These are phyloP conservation scores for Cottus gobio DNA, from an alignment of 2,113 vertebrate species.

Conservation along the genomic window DNA sequence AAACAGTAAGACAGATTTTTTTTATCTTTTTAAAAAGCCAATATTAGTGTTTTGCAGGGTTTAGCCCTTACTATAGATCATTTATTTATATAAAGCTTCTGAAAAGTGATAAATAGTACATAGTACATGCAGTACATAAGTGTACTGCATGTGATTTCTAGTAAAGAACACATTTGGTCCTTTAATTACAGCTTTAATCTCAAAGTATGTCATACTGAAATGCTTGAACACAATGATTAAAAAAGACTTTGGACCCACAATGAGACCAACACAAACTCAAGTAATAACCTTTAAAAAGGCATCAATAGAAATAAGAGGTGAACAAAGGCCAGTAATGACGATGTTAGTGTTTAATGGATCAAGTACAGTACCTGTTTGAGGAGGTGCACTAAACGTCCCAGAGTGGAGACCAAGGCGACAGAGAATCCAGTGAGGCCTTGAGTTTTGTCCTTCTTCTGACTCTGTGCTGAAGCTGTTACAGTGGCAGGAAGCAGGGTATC, in stretches of 20 bases:
- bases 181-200: background rate
- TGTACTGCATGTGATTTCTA: background rate
- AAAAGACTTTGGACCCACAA: background rate
- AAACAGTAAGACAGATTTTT: too few relatives aligned
- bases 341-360: background rate
- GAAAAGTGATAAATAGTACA: too few relatives aligned
- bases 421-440: constrained; percentile 91
- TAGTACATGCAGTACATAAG: too few relatives aligned
- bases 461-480: constrained; percentile 49
- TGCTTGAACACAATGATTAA: background rate
- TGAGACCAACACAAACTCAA: background rate
- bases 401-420: constrained; percentile 85
- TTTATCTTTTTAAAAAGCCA: background rate
- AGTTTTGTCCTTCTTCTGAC: constrained; percentile 43
- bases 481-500: constrained; percentile 80
- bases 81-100: too few relatives aligned
- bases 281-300: background rate
- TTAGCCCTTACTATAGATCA: background rate
- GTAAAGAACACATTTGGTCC: background rate
- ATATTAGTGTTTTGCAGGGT: background rate
- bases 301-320: background rate
- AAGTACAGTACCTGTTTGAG: constrained; percentile 85
- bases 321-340: background rate
- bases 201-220: background rate
- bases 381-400: constrained; percentile 88